Evolutionary conservation across 2,797 vertebrate genomes (phyloP).

Genomic region (Bucorvus abyssinicus): DNA sequence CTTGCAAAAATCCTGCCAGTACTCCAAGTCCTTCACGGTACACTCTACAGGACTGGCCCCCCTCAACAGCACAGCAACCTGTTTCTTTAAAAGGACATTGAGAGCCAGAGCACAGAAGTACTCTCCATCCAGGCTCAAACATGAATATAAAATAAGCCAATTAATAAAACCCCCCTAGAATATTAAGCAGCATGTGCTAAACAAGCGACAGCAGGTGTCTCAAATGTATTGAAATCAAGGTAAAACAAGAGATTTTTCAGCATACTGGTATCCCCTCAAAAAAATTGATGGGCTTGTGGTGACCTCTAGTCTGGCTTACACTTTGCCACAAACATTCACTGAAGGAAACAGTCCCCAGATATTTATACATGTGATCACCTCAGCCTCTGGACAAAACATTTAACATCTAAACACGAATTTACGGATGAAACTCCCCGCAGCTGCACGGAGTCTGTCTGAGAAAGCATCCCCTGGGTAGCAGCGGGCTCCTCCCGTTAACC

Average conservation of each 20-base stretch:
- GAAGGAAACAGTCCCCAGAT: not conserved
- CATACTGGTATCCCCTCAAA: not conserved
- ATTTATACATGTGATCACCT: not conserved
- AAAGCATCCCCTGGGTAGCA: not conserved
- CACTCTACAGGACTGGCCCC: not conserved
- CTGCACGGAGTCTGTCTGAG: not conserved
- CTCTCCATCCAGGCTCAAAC: not conserved
- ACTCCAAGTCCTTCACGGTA: rapidly evolving
- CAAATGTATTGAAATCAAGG: not conserved
- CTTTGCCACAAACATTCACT: not conserved
- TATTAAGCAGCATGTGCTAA: not conserved
- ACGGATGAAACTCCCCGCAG: not conserved
- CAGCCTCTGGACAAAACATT: not conserved
- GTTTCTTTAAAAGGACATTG: not conserved
- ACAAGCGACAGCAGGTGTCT: not conserved
- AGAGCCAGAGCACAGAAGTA: not conserved
- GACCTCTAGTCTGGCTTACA: not conserved
- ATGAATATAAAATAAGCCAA: not conserved
- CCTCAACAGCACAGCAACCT: not conserved
- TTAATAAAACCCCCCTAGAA: not conserved
- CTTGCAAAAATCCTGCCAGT: not conserved
- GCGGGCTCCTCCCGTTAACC: not conserved
- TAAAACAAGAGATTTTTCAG: not conserved
- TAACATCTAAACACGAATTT: not conserved
- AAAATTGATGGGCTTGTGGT: too few relatives aligned